Evolutionary conservation across 2,113 vertebrate species (phyloP).

Genomic region (Cisticola juncidis): DNA sequence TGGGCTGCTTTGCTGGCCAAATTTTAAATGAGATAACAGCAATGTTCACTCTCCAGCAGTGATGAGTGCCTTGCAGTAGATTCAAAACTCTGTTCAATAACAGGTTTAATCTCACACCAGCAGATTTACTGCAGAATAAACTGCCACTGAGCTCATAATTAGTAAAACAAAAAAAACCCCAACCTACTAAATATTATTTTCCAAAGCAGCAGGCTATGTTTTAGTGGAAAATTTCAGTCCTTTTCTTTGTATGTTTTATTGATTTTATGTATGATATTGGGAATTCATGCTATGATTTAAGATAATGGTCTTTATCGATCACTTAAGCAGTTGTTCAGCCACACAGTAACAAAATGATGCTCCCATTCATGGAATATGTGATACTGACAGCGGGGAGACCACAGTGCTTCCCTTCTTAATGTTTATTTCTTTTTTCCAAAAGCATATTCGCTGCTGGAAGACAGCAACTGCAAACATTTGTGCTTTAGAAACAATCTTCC

Average conservation of each 20-base stretch:
- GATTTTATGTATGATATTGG: constrained; percentile 96
- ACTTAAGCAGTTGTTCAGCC: constrained; percentile 95
- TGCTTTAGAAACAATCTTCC: constrained; percentile 72
- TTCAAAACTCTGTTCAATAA: constrained; percentile 90
- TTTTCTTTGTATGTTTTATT: constrained; percentile 87
- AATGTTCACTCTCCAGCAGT: constrained; percentile 90
- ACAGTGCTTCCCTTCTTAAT: constrained; percentile 69
- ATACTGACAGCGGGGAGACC: constrained; percentile 81
- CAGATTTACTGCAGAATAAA: constrained; percentile 88
- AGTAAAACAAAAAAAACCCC: constrained; percentile 77
- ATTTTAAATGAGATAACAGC: constrained; percentile 90
- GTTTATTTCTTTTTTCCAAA: constrained; percentile 63
- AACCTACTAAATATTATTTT: constrained; percentile 88
- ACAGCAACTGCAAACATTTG: constrained; percentile 74
- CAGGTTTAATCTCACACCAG: constrained; percentile 88
- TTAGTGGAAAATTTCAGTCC: constrained; percentile 89
- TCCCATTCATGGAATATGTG: constrained; percentile 86
- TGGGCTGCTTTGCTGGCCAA: constrained; percentile 91
- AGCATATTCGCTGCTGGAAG: constrained; percentile 73
- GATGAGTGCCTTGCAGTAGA: constrained; percentile 86
- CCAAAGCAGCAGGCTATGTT: constrained; percentile 90
- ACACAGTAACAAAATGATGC: constrained; percentile 88
- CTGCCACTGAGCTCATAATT: constrained; percentile 87
- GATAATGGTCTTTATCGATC: constrained; percentile 97
- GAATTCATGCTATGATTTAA: constrained; percentile 93